phyloP scores from a whole-genome alignment of 2,888 invertebrate species.

The Capitulum mitella region DNA sequence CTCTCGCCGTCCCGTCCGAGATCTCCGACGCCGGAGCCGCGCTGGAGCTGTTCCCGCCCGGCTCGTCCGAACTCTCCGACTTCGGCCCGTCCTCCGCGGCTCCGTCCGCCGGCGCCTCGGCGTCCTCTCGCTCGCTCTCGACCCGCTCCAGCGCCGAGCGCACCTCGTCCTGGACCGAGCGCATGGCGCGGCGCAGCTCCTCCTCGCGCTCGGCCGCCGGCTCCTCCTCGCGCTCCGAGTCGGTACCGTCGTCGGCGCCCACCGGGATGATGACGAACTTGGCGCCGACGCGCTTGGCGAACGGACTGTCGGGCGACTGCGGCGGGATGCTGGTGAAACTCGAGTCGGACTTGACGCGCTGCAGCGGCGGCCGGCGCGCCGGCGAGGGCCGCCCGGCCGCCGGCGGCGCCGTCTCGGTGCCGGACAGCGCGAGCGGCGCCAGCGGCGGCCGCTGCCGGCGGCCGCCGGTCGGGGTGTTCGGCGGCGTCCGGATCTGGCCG shows the following conservation, averaged over 20 bases:
- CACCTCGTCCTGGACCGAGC: slow-evolving; percentile 4
- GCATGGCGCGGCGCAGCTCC: not conserved
- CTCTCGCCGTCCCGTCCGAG: not conserved
- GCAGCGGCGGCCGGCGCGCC: slow-evolving; percentile 21
- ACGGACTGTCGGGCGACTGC: slow-evolving; percentile 32
- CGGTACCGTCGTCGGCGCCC: slow-evolving; percentile 25
- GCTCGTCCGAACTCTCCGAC: not conserved
- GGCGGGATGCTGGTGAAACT: slow-evolving; percentile 35
- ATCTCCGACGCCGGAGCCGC: not conserved
- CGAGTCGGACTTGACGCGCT: slow-evolving; percentile 28
- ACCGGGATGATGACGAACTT: slow-evolving; percentile 35
- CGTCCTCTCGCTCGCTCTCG: not conserved
- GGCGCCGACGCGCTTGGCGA: slow-evolving; percentile 30
- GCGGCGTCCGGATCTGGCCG: not conserved
- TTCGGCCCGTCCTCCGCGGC: not conserved
- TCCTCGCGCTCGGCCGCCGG: not conserved
- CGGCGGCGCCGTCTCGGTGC: too few relatives aligned
- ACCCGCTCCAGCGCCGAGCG: slow-evolving; percentile 10
- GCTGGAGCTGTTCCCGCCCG: too few relatives aligned
- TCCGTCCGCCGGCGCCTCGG: not conserved
- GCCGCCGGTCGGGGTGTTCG: not conserved
- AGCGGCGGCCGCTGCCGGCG: slow-evolving; percentile 17
- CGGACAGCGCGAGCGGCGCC: slow-evolving; percentile 27
- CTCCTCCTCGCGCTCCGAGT: not conserved
- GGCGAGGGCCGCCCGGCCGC: not conserved